These are phyloP conservation scores for Zaprionus tsacasi DNA, from an alignment of 1,140 invertebrate genomes.

Conservation along the genomic window DNA sequence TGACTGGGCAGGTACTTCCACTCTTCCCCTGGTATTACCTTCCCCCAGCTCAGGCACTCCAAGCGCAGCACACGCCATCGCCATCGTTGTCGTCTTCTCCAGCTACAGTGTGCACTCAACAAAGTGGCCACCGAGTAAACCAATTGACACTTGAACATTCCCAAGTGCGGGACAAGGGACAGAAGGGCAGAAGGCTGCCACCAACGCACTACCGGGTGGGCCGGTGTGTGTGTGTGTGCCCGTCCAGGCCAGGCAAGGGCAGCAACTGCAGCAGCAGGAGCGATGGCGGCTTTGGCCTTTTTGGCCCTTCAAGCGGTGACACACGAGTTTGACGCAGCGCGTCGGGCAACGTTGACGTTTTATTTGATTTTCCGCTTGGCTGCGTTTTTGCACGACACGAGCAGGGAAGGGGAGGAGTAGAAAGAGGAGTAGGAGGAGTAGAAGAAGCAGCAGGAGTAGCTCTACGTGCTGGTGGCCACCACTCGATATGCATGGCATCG, in stretches of 20 bases:
- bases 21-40: neutral
- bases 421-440: conserved; percentile 2
- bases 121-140: conserved; percentile 74
- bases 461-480: conserved; percentile 15
- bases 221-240: conserved; percentile 9
- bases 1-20: conserved; percentile 8
- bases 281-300: conserved; percentile 37
- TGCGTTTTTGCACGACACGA: conserved; percentile 69
- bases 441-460: conserved; percentile 1
- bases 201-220: conserved; percentile 25
- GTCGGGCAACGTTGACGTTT: conserved; percentile 69
- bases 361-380: conserved; percentile 80
- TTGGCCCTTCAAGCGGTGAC: conserved; percentile 40
- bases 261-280: neutral
- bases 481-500: conserved; percentile 76
- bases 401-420: conserved; percentile 1
- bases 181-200: conserved; percentile 10
- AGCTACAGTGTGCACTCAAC: conserved; percentile 56
- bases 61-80: conserved; percentile 24
- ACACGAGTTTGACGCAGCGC: conserved; percentile 35
- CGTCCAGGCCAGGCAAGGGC: neutral
- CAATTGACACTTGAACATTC: conserved; percentile 77
- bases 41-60: conserved; percentile 27
- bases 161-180: conserved; percentile 15
- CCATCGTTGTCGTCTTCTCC: neutral